A percentile compares a stretch with the other conserved stretches of the same genome.
These are phyloP conservation scores for Arbacia lixula DNA, from an alignment of 53 echinoderm and acorn worm species.

Conservation along the genomic window DNA sequence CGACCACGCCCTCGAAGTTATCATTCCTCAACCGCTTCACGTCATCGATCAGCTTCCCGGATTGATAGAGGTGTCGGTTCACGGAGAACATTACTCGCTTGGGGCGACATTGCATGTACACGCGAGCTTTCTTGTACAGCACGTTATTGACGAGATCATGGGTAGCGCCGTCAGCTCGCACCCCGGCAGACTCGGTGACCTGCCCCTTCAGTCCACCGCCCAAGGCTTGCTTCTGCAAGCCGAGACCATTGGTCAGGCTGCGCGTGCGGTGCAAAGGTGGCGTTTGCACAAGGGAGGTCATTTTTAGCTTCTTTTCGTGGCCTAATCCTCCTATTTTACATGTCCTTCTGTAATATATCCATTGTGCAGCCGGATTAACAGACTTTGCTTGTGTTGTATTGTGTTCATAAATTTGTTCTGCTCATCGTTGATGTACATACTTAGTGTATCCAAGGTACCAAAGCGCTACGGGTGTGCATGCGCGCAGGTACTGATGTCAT, in stretches of 20 bases:
- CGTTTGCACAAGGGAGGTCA: background rate
- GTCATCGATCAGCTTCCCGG: conserved; percentile 65
- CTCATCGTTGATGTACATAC: too few relatives aligned
- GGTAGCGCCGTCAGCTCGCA: background rate
- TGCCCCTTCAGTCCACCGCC: background rate
- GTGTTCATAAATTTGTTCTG: background rate
- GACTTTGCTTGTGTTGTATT: background rate
- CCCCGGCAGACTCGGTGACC: background rate
- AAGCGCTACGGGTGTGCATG: too few relatives aligned
- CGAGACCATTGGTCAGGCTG: background rate
- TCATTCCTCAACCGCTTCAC: conserved; percentile 65
- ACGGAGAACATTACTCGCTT: conserved; percentile 68
- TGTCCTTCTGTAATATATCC: too few relatives aligned
- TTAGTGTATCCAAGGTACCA: too few relatives aligned
- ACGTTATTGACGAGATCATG: conserved; percentile 13
- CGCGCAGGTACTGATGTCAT: too few relatives aligned
- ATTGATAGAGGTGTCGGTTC: conserved; percentile 67
- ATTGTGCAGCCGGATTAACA: too few relatives aligned
- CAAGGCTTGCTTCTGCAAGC: background rate
- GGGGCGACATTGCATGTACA: conserved; percentile 68
- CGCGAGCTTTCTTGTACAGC: conserved; percentile 71
- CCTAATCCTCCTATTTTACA: background rate
- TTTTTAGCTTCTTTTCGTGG: background rate
- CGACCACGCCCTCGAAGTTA: conserved; percentile 60
- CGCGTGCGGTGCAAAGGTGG: background rate